These are phyloP conservation scores for Nannoperca australis DNA, from an alignment of 2,797 vertebrate genomes.

Conservation along the genomic window DNA sequence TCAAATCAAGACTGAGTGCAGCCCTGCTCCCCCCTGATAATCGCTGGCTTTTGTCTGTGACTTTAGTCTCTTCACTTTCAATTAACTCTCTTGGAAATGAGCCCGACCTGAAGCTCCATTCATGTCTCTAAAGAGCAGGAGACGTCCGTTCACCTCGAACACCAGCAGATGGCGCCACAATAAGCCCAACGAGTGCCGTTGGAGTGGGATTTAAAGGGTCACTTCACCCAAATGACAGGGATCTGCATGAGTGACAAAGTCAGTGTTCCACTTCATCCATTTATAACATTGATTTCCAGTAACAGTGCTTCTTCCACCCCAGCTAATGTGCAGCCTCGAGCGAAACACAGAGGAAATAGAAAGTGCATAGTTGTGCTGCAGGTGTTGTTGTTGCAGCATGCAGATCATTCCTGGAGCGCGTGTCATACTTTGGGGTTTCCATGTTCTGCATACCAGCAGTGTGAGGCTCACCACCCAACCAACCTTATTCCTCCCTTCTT, in stretches of 20 bases:
- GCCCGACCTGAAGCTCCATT: not conserved
- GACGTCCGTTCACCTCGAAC: not conserved
- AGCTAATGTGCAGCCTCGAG: not conserved
- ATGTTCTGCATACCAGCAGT: conserved; percentile 41
- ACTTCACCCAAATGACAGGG: not conserved
- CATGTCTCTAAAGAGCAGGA: not conserved
- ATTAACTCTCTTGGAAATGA: conserved; percentile 13
- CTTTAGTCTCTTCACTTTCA: conserved; percentile 21
- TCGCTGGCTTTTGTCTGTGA: conserved; percentile 24
- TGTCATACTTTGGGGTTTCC: conserved; percentile 67
- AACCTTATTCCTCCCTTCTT: conserved; percentile 36
- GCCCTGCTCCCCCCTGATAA: conserved; percentile 38
- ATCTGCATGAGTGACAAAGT: not conserved
- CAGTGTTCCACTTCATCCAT: not conserved
- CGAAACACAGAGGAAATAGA: conserved; percentile 16
- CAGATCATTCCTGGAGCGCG: conserved; percentile 67
- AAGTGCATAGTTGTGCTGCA: conserved; percentile 41
- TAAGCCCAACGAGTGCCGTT: not conserved
- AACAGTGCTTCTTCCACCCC: conserved; percentile 1
- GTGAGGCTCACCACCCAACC: conserved; percentile 54
- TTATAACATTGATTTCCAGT: not conserved
- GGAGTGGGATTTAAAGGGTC: not conserved
- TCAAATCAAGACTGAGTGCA: conserved; percentile 55
- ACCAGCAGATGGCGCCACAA: conserved; percentile 74
- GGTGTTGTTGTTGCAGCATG: conserved; percentile 60